Evolutionary conservation across 2,113 vertebrate species (phyloP).

Genomic region (Pomatostomus ruficeps): DNA sequence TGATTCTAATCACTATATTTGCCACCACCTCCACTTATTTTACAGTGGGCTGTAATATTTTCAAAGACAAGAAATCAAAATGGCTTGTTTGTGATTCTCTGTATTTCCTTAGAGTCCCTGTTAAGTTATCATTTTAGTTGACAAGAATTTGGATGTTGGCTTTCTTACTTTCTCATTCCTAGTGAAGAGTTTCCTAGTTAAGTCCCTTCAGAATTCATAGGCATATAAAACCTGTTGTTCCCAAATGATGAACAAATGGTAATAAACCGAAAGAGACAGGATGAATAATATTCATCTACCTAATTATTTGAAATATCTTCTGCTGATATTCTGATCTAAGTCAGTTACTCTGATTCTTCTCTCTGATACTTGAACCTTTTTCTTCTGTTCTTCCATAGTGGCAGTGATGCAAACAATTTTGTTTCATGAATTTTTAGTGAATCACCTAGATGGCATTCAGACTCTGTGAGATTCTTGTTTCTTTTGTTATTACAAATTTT

Average conservation of each 20-base stretch:
- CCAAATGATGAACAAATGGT: not conserved
- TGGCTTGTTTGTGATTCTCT: not conserved
- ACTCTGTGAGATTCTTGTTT: not conserved
- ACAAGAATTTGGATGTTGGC: not conserved
- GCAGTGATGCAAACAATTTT: not conserved
- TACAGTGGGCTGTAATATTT: not conserved
- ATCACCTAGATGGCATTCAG: not conserved
- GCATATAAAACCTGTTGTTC: not conserved
- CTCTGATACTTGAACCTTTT: not conserved
- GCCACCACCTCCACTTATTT: not conserved
- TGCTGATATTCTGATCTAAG: accelerated
- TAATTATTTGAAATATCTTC: not conserved
- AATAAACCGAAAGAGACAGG: not conserved
- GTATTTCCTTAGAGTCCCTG: not conserved
- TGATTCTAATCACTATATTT: not conserved
- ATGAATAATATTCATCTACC: not conserved
- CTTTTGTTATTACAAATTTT: not conserved
- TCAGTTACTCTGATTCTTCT: not conserved
- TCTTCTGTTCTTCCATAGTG: not conserved
- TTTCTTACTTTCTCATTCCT: not conserved
- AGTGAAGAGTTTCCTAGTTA: not conserved
- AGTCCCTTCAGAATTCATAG: not conserved
- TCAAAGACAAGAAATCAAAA: not conserved
- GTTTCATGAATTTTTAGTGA: not conserved
- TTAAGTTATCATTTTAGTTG: not conserved